Base-by-base conservation (phyloP, 2,797 vertebrate species). In the Acipenser ruthenus region DNA sequence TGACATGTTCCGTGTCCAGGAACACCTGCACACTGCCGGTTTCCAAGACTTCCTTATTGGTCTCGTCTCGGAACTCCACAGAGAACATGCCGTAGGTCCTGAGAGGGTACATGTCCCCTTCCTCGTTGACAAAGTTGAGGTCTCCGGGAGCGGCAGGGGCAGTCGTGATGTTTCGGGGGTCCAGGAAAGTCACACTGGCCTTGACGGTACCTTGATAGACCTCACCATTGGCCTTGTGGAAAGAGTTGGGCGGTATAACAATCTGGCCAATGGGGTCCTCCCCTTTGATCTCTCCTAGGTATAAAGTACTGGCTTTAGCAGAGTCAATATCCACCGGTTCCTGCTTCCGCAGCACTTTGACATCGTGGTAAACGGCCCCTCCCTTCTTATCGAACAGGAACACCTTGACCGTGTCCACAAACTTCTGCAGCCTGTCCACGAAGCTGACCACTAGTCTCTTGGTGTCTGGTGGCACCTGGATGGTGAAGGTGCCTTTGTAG, bases 21-120 rank as follows among this genome's bases (percentile, higher is more conserved):
- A 92, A 87, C 61, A 98, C 93, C 59, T 92, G 85, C 68, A 95
- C 89, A 0, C 80, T 88, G 23, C 92, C 91, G 0, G 91, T 83
- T 60, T 92, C 92, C 23, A 99, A 89, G 6, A 71, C 75, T 48
- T 90, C 86, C 0, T 83, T 77, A 1, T 91, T 90, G 47, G 71
- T 81, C 0, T 90, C 85, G 0, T 95, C 95, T 50, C 89, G 87
- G 71, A 99, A 95, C 75, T 99, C 95, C 70, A 96, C 91, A 0
- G 93, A 91, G 64, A 99, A 98, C 96, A 98, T 98, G 15, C 97
- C 97, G 0, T 98, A 99, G 37, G 96, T 98, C 72, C 95, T 84
- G 67, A 98, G 85, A 0, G 93, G 95, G 1, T 92, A 84, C 66
- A 96, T 86, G 37, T 96, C 93, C 0, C 97, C 96, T 4, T 93